A percentile compares a stretch with the other conserved stretches of the same genome.
Conservation (phyloP, 2,113 vertebrate species). For the Arothron firmamentum region DNA sequence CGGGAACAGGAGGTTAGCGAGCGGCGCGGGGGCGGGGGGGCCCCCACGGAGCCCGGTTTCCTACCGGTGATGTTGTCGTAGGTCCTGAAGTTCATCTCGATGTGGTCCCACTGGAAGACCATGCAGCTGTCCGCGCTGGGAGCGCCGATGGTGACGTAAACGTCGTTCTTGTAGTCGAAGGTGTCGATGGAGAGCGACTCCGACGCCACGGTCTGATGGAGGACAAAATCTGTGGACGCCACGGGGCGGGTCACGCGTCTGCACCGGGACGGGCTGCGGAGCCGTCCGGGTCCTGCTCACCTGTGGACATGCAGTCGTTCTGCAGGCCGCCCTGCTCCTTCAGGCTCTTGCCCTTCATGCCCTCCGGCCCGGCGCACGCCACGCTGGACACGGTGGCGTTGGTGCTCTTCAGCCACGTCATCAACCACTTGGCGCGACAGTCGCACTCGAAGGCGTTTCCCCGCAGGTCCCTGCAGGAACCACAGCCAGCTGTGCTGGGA, state of each 20-base stretch:
- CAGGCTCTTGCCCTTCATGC: conserved; percentile 91
- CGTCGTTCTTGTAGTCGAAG: conserved; percentile 91
- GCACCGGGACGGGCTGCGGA: not conserved
- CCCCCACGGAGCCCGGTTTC: too few species aligned
- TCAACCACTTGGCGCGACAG: conserved; percentile 97
- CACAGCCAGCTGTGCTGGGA: not conserved
- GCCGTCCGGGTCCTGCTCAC: conserved; percentile 62
- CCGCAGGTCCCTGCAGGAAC: conserved; percentile 85
- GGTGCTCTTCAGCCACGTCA: conserved; percentile 94
- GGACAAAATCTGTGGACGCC: conserved; percentile 84
- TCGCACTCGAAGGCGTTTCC: conserved; percentile 97
- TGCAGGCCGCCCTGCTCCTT: conserved; percentile 90
- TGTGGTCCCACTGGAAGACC: conserved; percentile 98
- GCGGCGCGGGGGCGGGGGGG: too few species aligned
- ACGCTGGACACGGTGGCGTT: conserved; percentile 96
- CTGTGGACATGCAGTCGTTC: conserved; percentile 91
- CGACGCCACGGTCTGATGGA: conserved; percentile 87
- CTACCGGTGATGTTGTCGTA: conserved; percentile 96
- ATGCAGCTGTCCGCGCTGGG: conserved; percentile 95
- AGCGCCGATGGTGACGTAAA: conserved; percentile 93
- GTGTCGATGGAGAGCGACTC: conserved; percentile 95
- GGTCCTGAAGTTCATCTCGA: conserved; percentile 97
- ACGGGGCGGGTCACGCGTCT: not conserved
- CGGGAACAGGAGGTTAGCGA: not conserved
- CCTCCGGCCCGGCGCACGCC: conserved; percentile 86